phyloP scores from a whole-genome alignment of 2,113 vertebrate genomes.

The Oncorhynchus kisutch region DNA sequence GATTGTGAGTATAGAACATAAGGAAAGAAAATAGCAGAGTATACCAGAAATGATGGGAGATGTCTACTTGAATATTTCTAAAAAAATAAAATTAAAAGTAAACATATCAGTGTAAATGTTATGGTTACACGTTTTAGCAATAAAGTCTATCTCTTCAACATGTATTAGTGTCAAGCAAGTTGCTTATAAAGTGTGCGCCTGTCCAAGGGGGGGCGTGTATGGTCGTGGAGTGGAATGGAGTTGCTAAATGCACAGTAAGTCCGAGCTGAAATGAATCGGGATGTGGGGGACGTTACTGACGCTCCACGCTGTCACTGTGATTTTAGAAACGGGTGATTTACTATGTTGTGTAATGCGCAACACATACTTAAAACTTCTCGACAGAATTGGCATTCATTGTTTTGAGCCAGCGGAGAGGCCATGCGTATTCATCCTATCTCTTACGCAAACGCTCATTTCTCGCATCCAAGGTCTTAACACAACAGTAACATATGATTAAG shows the following conservation, averaged over 20 bases:
- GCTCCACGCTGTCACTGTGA: constrained; percentile 59
- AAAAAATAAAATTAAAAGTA: constrained; percentile 71
- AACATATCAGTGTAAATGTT: constrained; percentile 88
- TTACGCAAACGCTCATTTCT: constrained; percentile 29
- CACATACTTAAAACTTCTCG: constrained; percentile 59
- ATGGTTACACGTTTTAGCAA: constrained; percentile 85
- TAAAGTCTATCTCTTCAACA: constrained; percentile 86
- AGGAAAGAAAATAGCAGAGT: constrained; percentile 80
- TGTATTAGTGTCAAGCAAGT: constrained; percentile 67
- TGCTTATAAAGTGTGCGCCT: constrained; percentile 59
- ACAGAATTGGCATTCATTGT: constrained; percentile 65
- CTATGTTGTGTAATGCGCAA: constrained; percentile 56
- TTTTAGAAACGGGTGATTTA: constrained; percentile 64
- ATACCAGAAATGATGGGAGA: constrained; percentile 88
- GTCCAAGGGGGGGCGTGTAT: constrained; percentile 42
- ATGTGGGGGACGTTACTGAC: constrained; percentile 48
- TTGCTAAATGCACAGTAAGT: constrained; percentile 48
- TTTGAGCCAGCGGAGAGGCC: constrained; percentile 30
- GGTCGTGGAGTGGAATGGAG: constrained; percentile 40
- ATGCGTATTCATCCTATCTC: constrained; percentile 19
- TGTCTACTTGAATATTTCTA: constrained; percentile 93
- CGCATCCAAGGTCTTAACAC: constrained; percentile 60
- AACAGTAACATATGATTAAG: constrained; percentile 71
- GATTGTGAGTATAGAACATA: constrained; percentile 85
- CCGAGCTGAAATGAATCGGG: constrained; percentile 39